These are phyloP conservation scores for Drosophila gaucha DNA, from an alignment of 2,888 invertebrate genomes.

Conservation along the genomic window DNA sequence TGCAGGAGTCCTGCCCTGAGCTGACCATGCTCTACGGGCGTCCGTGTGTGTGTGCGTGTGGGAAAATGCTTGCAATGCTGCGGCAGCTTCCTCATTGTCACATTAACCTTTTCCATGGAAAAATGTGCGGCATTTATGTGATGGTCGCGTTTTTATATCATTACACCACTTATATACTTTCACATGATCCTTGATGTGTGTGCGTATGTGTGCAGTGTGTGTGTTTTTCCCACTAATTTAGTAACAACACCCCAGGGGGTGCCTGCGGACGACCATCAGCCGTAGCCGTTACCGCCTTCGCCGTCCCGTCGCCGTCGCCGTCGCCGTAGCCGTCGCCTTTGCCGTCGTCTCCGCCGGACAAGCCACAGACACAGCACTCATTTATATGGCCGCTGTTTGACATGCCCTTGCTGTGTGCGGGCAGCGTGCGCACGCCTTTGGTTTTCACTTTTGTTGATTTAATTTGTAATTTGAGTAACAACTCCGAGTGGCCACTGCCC, in stretches of 20 bases:
- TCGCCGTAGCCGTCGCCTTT: not conserved
- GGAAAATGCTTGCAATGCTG: conserved; percentile 26
- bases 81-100: conserved; percentile 55
- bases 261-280: conserved; percentile 50
- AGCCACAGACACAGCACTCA: conserved; percentile 53
- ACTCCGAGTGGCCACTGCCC: conserved; percentile 69
- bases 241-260: conserved; percentile 75
- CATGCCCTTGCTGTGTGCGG: conserved; percentile 58
- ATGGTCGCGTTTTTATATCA: conserved; percentile 52
- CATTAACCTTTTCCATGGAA: conserved; percentile 53
- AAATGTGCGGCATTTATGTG: conserved; percentile 46
- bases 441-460: conserved; percentile 73
- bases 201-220: conserved; percentile 13
- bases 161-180: conserved; percentile 37
- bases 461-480: conserved; percentile 77
- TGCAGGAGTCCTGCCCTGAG: conserved; percentile 37
- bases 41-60: conserved; percentile 22
- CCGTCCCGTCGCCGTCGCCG: not conserved
- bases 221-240: conserved; percentile 74
- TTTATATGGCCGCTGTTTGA: conserved; percentile 64
- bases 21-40: conserved; percentile 6
- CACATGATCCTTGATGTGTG: conserved; percentile 40
- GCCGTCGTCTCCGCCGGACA: conserved; percentile 16
- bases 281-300: conserved; percentile 13
- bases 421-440: conserved; percentile 42